Evolutionary conservation across 2,113 vertebrate species (phyloP).

Genomic region (Neolamprologus devosi): DNA sequence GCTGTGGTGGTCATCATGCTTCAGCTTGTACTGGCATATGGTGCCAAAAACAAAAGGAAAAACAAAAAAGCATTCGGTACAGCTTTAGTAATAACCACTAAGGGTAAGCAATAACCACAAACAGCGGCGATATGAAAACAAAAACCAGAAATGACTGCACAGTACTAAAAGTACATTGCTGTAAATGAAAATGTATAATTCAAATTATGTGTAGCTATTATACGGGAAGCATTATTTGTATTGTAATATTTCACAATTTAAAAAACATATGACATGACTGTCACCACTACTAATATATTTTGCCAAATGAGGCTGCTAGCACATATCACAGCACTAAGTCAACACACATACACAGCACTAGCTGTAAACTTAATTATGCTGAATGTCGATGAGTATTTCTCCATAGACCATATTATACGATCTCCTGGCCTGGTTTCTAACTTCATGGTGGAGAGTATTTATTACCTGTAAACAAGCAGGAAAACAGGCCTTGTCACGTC

Average conservation of each 20-base stretch:
- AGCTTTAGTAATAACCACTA: background rate
- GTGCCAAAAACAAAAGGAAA: background rate
- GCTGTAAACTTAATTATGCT: constrained; percentile 6
- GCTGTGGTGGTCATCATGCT: background rate
- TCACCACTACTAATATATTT: background rate
- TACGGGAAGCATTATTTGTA: background rate
- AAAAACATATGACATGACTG: background rate
- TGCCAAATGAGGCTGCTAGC: background rate
- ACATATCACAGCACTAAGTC: background rate
- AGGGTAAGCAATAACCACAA: background rate
- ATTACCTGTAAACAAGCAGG: constrained; percentile 64
- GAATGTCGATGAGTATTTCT: constrained; percentile 33
- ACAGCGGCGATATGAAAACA: background rate
- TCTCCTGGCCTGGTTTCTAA: constrained; percentile 37
- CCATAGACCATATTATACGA: constrained; percentile 19
- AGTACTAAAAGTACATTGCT: background rate
- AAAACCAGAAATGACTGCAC: background rate
- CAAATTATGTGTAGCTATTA: background rate
- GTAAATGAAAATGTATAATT: background rate
- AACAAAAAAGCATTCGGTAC: background rate
- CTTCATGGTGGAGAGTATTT: constrained; percentile 35
- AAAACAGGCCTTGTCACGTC: constrained; percentile 55
- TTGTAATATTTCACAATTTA: background rate
- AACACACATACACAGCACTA: background rate
- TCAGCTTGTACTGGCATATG: background rate